Evolutionary conservation across 2,888 invertebrate genomes (phyloP).

Genomic region (Drosophila nigritarsus): DNA sequence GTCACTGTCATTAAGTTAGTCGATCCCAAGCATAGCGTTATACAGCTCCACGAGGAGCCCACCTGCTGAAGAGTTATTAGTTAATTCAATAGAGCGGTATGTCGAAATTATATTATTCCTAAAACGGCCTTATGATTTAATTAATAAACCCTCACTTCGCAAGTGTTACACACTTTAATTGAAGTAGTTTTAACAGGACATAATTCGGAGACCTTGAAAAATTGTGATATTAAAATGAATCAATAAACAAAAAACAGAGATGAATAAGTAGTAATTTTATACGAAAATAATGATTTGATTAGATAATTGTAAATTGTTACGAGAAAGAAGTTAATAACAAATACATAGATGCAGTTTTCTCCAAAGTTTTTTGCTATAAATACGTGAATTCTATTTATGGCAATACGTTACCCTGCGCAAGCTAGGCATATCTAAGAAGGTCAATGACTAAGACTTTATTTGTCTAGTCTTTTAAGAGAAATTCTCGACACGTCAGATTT

Average conservation of each 20-base stretch:
- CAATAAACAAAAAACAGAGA: background rate
- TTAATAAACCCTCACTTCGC: background rate
- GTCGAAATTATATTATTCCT: background rate
- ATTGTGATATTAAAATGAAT: background rate
- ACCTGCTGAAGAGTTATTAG: background rate
- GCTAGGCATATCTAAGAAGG: background rate
- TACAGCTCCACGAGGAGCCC: no score
- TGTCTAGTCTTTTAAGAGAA: background rate
- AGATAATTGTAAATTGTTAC: background rate
- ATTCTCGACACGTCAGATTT: background rate
- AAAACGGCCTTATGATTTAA: background rate
- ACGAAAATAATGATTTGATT: no score
- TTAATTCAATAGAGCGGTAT: background rate
- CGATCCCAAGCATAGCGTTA: slow-evolving; percentile 23
- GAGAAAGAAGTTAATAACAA: background rate
- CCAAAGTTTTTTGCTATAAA: background rate
- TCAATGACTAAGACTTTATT: background rate
- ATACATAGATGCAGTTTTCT: background rate
- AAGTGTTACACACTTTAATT: background rate
- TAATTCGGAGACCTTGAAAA: background rate
- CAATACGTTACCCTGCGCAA: background rate
- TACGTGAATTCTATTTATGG: background rate
- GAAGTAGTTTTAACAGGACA: background rate
- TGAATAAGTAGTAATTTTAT: no score
- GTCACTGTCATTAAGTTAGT: background rate